These are phyloP conservation scores for Atractosteus spatula DNA, from an alignment of 2,113 vertebrate genomes.

Conservation along the genomic window DNA sequence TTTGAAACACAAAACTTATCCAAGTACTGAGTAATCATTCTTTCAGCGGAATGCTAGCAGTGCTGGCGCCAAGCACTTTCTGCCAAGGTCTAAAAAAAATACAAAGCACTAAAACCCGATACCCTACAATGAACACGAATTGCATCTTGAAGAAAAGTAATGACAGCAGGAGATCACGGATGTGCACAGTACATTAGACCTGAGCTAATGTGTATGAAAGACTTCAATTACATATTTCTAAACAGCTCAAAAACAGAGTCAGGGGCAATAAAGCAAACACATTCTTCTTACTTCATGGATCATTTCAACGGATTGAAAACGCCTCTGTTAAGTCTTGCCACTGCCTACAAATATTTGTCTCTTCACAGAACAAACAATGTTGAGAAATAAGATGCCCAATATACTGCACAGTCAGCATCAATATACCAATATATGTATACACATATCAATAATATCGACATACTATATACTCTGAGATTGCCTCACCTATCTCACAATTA, in stretches of 20 bases:
- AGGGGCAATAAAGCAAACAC: too few species aligned
- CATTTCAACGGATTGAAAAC: background rate
- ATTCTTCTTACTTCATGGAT: background rate
- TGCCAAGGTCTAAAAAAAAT: background rate
- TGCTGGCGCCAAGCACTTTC: background rate
- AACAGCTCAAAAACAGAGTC: background rate
- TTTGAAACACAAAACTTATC: background rate
- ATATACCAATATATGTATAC: too few species aligned
- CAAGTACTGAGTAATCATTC: background rate
- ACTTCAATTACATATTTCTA: background rate
- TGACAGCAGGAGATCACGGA: background rate
- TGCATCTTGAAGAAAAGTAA: background rate
- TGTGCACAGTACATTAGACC: background rate
- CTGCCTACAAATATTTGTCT: too few species aligned
- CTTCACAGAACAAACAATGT: too few species aligned
- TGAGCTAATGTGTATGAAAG: conserved; percentile 3
- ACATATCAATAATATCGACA: too few species aligned
- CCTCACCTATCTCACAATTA: too few species aligned
- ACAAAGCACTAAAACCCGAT: background rate
- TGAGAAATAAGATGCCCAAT: too few species aligned
- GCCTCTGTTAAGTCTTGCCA: background rate
- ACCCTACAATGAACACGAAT: background rate
- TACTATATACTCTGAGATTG: too few species aligned
- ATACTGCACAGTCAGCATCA: too few species aligned
- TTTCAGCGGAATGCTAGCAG: background rate